Base-by-base conservation (phyloP, 2,888 invertebrate species). In the Amblyteles armatorius region DNA sequence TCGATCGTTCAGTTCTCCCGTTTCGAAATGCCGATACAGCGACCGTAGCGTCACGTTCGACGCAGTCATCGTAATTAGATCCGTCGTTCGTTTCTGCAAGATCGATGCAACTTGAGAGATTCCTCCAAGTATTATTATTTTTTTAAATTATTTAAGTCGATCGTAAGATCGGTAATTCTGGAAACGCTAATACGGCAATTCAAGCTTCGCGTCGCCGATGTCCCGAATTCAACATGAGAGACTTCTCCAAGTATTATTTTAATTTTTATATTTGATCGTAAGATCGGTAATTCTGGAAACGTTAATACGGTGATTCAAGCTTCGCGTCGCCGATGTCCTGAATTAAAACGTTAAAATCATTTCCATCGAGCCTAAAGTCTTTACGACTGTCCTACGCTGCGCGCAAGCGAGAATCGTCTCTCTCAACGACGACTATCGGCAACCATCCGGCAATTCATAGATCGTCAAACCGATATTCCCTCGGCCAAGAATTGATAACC, bases 401-500 rank as follows among this genome's bases (percentile, higher is more conserved):
- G 11, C 29, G 6, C 60, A 29, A 6, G 6, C 33, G 60, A 6
- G 13, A 1, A 13, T 16, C 16, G 60, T 60, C 26, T 7, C 7
- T 60, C 26, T 19, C 7, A 52, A 26, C 26, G 26, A 26, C 26
- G 26, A 26, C 26, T 26, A 2, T 26, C 26, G 26, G 13, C 16
- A 76, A 50, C 33, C 50, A 63, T 50, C 57, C 76, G 57, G 74
- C 71, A 76, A 83, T 76, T 79, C 76, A 69, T 67, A 79, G 71
- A 79, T 76, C 79, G 76, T 83, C 79, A 72, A 71, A 65, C 69
- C 16, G 60, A 79, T 71, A 76, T 67, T 76, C 55, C 55, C 33
- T 52, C 63, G 26, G 71, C 65, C 16, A 50, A 72, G 55, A 63
- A 76, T 71, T 67, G 79, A 79, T 76, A 76, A 83, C 71, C 63